Percentiles rank a stretch among this genome's conserved stretches.
phyloP scores from a whole-genome alignment of 2,113 vertebrate genomes.

The Pelmatolapia mariae region DNA sequence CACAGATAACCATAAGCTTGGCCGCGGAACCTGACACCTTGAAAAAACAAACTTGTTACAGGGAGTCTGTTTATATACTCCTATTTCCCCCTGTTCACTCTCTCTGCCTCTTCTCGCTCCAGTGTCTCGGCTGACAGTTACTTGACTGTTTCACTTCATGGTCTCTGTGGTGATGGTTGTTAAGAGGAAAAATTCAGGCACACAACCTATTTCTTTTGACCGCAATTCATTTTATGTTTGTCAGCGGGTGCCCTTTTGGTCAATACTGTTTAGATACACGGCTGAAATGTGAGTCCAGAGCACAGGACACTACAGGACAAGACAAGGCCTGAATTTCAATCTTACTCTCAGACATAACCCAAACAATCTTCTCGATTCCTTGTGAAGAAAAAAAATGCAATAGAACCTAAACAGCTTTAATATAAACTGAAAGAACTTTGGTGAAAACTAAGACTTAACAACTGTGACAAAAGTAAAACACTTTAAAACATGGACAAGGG shows the following conservation, averaged over 20 bases:
- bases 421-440: not conserved
- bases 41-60: constrained; percentile 71
- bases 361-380: not conserved
- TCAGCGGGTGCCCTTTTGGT: constrained; percentile 51
- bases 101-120: constrained; percentile 39
- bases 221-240: constrained; percentile 46
- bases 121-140: constrained; percentile 66
- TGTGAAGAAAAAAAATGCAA: not conserved
- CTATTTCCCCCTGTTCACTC: constrained; percentile 3
- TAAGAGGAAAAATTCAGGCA: constrained; percentile 46
- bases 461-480: not conserved
- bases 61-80: constrained; percentile 63
- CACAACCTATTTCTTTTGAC: constrained; percentile 47
- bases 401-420: constrained; percentile 3
- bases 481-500: not conserved
- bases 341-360: not conserved
- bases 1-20: constrained; percentile 64
- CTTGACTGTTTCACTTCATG: constrained; percentile 67
- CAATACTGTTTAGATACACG: constrained; percentile 52
- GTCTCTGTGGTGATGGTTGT: constrained; percentile 57
- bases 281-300: constrained; percentile 37
- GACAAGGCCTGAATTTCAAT: constrained; percentile 10
- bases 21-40: constrained; percentile 62
- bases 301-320: constrained; percentile 29
- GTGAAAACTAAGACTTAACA: not conserved